These are phyloP conservation scores for Manacus vitellinus DNA, from an alignment of 2,113 vertebrate genomes.

Conservation along the genomic window DNA sequence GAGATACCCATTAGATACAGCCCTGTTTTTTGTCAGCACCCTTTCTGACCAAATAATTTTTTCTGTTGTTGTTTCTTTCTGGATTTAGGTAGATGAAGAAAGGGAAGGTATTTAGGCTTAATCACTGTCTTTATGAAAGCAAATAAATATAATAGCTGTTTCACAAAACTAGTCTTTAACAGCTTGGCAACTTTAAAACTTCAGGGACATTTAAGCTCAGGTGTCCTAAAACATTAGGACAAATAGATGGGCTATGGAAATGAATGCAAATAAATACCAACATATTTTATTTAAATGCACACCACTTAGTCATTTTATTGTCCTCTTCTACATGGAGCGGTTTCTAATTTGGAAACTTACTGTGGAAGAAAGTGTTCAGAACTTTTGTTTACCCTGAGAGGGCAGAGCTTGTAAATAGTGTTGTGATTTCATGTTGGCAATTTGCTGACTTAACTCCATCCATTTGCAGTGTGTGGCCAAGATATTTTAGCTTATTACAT, in stretches of 20 bases:
- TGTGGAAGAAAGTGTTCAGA: not conserved
- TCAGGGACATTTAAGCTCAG: not conserved
- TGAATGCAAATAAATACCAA: not conserved
- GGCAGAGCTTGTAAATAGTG: not conserved
- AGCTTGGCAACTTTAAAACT: not conserved
- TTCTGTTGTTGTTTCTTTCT: not conserved
- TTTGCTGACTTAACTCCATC: not conserved
- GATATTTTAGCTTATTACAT: not conserved
- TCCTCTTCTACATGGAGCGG: not conserved
- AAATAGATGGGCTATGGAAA: not conserved
- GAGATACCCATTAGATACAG: not conserved
- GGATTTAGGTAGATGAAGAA: not conserved
- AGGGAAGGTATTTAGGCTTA: not conserved
- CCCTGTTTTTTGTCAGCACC: not conserved
- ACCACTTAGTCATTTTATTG: not conserved
- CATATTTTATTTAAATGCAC: not conserved
- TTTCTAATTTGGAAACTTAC: not conserved
- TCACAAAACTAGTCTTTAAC: not conserved
- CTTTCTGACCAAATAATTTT: not conserved
- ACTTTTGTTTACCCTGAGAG: not conserved
- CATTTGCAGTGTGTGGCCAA: not conserved
- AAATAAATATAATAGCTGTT: not conserved
- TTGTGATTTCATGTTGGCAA: not conserved
- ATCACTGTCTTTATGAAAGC: not conserved
- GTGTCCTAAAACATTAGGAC: not conserved